phyloP scores from a whole-genome alignment of 2,888 invertebrate species.

The Parnassius orleans region DNA sequence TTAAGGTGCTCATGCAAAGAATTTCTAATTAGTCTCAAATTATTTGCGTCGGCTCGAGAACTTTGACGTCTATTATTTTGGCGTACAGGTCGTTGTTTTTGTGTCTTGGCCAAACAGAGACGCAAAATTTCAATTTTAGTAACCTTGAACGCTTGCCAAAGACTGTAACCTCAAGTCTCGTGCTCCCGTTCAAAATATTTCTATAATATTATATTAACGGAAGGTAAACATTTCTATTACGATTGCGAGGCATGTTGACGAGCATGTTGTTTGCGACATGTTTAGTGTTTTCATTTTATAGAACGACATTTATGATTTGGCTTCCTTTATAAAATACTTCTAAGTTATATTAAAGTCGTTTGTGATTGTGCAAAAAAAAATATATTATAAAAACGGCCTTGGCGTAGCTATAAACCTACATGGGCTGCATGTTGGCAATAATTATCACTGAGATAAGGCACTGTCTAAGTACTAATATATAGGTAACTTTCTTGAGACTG shows the following conservation, averaged over 20 bases:
- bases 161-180: slow-evolving; percentile 49
- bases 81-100: slow-evolving; percentile 56
- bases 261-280: slow-evolving; percentile 5
- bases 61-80: slow-evolving; percentile 52
- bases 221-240: slow-evolving; percentile 50
- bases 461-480: no score
- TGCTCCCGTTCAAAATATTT: slow-evolving; percentile 51
- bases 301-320: background rate
- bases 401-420: no score
- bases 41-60: slow-evolving; percentile 53
- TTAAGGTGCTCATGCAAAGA: slow-evolving; percentile 9
- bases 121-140: slow-evolving; percentile 62
- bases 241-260: slow-evolving; percentile 20
- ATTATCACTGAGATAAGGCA: no score
- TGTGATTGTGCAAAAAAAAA: no score
- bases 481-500: no score
- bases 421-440: no score
- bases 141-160: slow-evolving; percentile 79
- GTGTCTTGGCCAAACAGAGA: slow-evolving; percentile 70
- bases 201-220: slow-evolving; percentile 49
- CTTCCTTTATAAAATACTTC: background rate
- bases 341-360: no score
- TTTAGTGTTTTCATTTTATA: slow-evolving; percentile 4
- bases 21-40: slow-evolving; percentile 26
- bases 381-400: no score